Conservation (phyloP, 2,797 vertebrate species). For the Myotis myotis region DNA sequence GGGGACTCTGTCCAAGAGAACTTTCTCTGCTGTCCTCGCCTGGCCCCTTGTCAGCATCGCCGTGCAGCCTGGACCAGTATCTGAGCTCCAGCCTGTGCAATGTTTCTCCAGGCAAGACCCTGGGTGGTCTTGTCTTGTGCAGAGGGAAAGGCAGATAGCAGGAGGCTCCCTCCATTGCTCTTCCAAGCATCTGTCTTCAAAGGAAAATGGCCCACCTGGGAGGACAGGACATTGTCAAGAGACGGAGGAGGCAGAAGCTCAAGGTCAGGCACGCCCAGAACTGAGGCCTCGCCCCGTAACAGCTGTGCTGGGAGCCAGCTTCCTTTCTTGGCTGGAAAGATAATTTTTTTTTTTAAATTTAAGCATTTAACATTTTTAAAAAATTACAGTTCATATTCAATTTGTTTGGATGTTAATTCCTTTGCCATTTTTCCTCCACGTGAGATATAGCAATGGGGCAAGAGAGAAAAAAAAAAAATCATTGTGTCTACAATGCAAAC, state of each 20-base stretch:
- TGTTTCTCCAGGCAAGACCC: constrained; percentile 80
- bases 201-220: constrained; percentile 83
- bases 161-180: constrained; percentile 81
- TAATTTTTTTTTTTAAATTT: background rate
- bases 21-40: constrained; percentile 63
- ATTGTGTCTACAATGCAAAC: background rate
- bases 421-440: background rate
- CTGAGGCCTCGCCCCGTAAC: background rate
- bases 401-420: background rate
- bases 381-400: background rate
- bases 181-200: constrained; percentile 79
- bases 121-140: constrained; percentile 85
- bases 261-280: background rate
- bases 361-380: background rate
- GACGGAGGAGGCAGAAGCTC: background rate
- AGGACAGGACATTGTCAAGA: constrained; percentile 59
- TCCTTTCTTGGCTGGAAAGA: background rate
- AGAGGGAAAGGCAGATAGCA: constrained; percentile 83
- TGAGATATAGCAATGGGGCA: background rate
- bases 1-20: constrained; percentile 62
- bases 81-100: constrained; percentile 74
- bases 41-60: constrained; percentile 54
- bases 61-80: constrained; percentile 72
- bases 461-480: background rate
- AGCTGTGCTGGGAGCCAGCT: background rate